Evolutionary conservation across 2,113 vertebrate genomes (phyloP).

Genomic region (Delphinapterus leucas): DNA sequence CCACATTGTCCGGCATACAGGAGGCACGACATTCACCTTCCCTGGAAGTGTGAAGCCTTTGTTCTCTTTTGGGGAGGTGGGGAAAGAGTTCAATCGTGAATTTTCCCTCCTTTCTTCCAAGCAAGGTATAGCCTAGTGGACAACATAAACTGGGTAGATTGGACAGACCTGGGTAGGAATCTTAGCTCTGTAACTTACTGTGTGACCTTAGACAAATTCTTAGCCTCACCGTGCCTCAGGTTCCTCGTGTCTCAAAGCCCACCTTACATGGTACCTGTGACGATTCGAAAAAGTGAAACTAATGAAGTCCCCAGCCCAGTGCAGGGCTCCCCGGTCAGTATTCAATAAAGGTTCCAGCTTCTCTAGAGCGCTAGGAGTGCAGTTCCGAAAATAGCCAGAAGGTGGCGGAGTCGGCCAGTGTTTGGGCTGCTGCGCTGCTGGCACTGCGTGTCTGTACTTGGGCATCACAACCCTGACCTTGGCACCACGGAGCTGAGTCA

Average conservation of each 20-base stretch:
- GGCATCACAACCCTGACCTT: conserved; percentile 77
- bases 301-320: background rate
- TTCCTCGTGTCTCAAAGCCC: background rate
- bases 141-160: background rate
- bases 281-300: background rate
- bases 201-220: background rate
- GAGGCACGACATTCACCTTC: background rate
- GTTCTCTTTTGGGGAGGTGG: background rate
- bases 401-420: conserved; percentile 65
- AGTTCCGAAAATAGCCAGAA: conserved; percentile 56
- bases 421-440: conserved; percentile 39
- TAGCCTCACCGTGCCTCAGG: background rate
- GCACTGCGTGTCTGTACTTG: conserved; percentile 48
- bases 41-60: background rate
- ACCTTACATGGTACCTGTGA: background rate
- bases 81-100: background rate
- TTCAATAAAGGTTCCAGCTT: background rate
- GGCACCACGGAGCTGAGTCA: conserved; percentile 55
- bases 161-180: background rate
- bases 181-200: background rate
- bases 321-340: background rate
- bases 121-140: background rate
- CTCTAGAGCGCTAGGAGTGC: background rate
- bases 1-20: background rate
- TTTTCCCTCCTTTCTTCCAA: background rate